Conservation (phyloP, 2,888 invertebrate species). For the Liodrosophila aerea region DNA sequence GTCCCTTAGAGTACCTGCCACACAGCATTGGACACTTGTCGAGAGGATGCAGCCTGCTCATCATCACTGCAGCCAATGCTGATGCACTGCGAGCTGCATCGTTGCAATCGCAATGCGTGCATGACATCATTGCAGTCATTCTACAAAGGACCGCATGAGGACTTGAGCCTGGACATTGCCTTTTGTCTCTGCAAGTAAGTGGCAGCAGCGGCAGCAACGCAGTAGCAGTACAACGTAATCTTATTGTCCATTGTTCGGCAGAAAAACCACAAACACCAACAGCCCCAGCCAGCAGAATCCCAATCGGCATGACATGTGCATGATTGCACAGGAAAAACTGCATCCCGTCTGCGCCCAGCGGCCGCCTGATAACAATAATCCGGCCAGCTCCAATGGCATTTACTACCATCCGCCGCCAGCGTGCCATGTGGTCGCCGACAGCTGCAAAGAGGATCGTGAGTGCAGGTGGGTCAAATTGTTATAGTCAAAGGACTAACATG, state of each 20-base stretch:
- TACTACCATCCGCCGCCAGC: conserved; percentile 88
- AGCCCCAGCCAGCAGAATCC: conserved; percentile 53
- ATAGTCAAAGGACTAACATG: conserved; percentile 1
- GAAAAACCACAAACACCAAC: conserved; percentile 87
- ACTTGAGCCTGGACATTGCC: conserved; percentile 94
- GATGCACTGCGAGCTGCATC: conserved; percentile 89
- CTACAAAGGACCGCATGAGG: conserved; percentile 90
- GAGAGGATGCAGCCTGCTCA: conserved; percentile 91
- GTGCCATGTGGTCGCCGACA: conserved; percentile 92
- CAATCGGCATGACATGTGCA: conserved; percentile 92
- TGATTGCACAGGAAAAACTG: conserved; percentile 93
- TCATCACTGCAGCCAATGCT: conserved; percentile 91
- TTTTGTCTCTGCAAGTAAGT: conserved; percentile 97
- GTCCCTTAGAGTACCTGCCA: conserved; percentile 91
- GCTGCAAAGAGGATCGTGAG: conserved; percentile 90
- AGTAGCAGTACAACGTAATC: conserved; percentile 20
- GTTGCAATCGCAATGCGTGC: conserved; percentile 93
- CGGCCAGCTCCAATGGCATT: conserved; percentile 83
- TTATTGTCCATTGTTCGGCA: conserved; percentile 77
- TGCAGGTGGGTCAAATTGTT: conserved; percentile 87
- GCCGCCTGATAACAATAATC: conserved; percentile 85
- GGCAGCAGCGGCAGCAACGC: conserved; percentile 32
- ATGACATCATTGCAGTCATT: conserved; percentile 93
- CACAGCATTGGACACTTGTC: conserved; percentile 91
- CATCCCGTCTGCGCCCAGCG: conserved; percentile 95